Conservation (phyloP, 2,113 vertebrate genomes). For the Strix uralensis region DNA sequence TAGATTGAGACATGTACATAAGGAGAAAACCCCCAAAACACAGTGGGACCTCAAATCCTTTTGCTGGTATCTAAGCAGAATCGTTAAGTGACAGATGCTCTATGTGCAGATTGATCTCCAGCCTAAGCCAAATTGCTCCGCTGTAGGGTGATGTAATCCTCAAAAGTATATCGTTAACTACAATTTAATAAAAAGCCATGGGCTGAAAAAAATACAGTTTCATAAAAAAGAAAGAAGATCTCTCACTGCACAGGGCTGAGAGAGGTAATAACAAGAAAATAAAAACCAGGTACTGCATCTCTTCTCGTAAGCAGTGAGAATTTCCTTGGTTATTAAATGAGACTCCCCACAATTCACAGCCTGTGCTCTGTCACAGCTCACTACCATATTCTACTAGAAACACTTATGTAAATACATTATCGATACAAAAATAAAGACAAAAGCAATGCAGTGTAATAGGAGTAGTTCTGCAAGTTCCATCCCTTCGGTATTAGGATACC, state of each 20-base stretch:
- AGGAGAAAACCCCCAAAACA: background rate
- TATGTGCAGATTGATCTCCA: background rate
- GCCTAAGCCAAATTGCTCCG: background rate
- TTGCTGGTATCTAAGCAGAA: background rate
- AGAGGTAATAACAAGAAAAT: constrained; percentile 29
- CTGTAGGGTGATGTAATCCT: constrained; percentile 26
- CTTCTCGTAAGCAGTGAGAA: background rate
- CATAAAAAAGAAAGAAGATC: constrained; percentile 29
- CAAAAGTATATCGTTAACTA: background rate
- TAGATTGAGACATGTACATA: background rate
- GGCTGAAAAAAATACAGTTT: constrained; percentile 27
- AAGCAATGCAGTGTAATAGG: background rate
- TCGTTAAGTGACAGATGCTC: background rate
- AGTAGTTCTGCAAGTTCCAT: background rate
- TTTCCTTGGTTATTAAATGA: constrained; percentile 15
- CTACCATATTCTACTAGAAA: background rate
- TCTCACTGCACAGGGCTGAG: background rate
- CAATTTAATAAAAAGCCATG: constrained; percentile 46
- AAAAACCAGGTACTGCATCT: constrained; percentile 9
- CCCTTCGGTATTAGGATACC: background rate
- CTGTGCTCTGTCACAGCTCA: background rate
- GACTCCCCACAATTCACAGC: background rate
- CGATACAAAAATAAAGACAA: background rate
- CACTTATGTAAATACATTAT: background rate
- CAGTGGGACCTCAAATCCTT: background rate